Base-by-base conservation (phyloP, 2,888 invertebrate species). In the Lithophane socia region DNA sequence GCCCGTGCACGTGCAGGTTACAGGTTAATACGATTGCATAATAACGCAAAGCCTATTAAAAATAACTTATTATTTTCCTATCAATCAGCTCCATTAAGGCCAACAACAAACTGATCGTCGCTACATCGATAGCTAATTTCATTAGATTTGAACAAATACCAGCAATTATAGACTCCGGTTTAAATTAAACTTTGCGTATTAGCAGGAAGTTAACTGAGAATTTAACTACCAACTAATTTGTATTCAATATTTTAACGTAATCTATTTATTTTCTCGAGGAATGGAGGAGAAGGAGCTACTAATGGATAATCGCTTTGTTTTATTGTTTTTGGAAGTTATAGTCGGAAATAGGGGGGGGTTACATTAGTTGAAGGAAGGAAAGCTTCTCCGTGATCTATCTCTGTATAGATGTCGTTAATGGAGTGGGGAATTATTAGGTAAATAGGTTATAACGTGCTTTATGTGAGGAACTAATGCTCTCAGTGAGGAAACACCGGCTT, bases 151-250 rank as follows among this genome's bases (percentile, higher is more conserved):
- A 82, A 87, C 83, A 83, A 86, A 83, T 86, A 79, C 79, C 75
- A 72, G 84, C 85, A 83, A 88, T 88, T 86, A 87, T 78, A 64
- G 64, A 63, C 68, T 73, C 79, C 75, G 72, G 78, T 83, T 88
- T 80, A 77, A 87, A 89, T 86, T 83, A 83, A 90, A 90, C 88
- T 87, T 88, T 75, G 72, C 83, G 69, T 87, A 86, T 86, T 87
- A 89, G 37, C 73, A 44, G 74, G 75, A 76, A 87, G 70, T 86
- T 87, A 64, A 69, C 65, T 60, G 67, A 52, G 75, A 77, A 73
- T 71, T 75, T 64, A 63, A 79, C 80, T 75, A 64, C 61, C 37
- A 54, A 74, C 66, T 75, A 74, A 86, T 86, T 86, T 74, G 63
- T 80, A 64, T 77, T 75, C 63, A 75, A 73, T 79, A 79, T 77